Conservation (phyloP, 2,888 invertebrate genomes). For the Tipula confusa region DNA sequence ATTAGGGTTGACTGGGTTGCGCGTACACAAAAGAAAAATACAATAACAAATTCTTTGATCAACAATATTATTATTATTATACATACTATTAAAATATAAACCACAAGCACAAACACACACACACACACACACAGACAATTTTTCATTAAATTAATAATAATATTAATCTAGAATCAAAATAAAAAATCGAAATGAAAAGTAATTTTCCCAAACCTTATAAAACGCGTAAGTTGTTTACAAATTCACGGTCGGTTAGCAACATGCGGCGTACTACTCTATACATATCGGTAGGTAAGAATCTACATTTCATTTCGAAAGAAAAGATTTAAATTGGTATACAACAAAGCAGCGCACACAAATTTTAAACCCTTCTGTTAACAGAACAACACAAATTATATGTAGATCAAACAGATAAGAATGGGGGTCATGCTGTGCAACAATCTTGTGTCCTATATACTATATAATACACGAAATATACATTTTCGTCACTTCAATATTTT, state of each 20-base stretch:
- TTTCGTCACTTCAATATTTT: not conserved
- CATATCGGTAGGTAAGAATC: not conserved
- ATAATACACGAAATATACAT: not conserved
- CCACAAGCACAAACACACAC: not conserved
- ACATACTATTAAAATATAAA: not conserved
- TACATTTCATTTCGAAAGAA: not conserved
- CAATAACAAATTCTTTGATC: not conserved
- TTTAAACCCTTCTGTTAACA: conserved; percentile 3
- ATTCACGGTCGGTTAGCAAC: conserved; percentile 3
- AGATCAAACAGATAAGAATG: not conserved
- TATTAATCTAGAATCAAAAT: too few species aligned
- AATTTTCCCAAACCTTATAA: not conserved
- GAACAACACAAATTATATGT: not conserved
- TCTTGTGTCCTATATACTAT: not conserved
- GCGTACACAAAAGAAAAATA: not conserved
- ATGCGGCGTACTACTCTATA: not conserved
- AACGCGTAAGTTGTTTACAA: conserved; percentile 20
- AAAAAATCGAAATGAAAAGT: not conserved
- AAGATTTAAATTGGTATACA: conserved; percentile 7
- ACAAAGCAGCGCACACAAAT: not conserved
- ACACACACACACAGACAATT: not conserved
- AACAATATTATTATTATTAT: not conserved
- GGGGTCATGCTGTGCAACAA: not conserved
- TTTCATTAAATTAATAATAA: conserved; percentile 5
- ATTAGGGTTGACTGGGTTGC: not conserved